Evolutionary conservation across 2,797 vertebrate genomes (phyloP).

Genomic region (Scarus forsteni): DNA sequence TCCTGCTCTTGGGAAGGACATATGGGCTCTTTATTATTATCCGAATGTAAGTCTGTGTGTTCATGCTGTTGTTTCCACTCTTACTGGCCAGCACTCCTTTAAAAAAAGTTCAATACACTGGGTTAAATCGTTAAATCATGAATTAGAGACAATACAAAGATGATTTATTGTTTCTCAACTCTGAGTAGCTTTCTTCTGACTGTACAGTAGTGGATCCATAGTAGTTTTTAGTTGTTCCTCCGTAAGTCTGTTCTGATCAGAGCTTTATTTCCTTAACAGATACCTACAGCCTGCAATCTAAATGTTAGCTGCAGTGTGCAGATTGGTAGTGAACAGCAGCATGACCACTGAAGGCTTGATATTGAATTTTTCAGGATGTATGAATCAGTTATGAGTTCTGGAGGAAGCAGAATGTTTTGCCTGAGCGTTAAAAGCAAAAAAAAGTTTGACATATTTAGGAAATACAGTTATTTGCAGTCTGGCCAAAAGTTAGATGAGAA

Average conservation of each 20-base stretch:
- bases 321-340: not conserved
- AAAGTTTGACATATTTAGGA: constrained; percentile 13
- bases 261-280: not conserved
- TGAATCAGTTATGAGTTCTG: constrained; percentile 30
- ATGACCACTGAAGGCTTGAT: constrained; percentile 3
- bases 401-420: constrained; percentile 13
- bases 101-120: no score
- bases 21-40: no score
- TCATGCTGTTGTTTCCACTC: no score
- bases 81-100: no score
- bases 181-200: not conserved
- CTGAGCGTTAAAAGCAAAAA: constrained; percentile 1
- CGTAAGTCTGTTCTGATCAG: not conserved
- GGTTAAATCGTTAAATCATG: no score
- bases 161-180: no score
- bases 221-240: not conserved
- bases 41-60: no score
- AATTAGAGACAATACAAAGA: no score
- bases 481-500: constrained; percentile 2
- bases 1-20: no score
- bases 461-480: not conserved
- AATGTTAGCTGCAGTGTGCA: not conserved
- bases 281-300: not conserved
- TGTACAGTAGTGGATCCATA: not conserved
- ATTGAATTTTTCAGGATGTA: constrained; percentile 8